Percentiles rank a stretch among this genome's conserved stretches.
Conservation (phyloP, 2,797 vertebrate species). For the Momotus momota region DNA sequence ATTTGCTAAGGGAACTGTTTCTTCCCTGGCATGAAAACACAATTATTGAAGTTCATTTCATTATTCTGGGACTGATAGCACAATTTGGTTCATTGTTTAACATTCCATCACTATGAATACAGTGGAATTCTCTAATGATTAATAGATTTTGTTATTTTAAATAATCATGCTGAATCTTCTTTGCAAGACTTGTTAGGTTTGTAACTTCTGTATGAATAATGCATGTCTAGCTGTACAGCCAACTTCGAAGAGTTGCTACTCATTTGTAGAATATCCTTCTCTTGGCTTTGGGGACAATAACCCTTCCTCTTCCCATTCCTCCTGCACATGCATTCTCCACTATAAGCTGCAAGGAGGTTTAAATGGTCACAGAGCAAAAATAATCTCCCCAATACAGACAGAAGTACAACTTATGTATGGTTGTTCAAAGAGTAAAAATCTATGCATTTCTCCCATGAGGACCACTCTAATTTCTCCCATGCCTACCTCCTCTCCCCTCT, state of each 20-base stretch:
- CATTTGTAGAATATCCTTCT: neutral
- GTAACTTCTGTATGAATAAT: neutral
- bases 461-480: neutral
- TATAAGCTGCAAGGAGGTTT: neutral
- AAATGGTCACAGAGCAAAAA: neutral
- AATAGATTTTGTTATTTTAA: conserved; percentile 52
- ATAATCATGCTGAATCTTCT: conserved; percentile 26
- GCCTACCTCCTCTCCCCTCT: neutral
- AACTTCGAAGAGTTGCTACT: neutral
- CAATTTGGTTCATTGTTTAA: conserved; percentile 45
- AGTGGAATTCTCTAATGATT: conserved; percentile 19
- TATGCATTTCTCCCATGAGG: rapidly evolving
- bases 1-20: conserved; percentile 20
- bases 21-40: conserved; percentile 52
- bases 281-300: neutral
- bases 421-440: neutral
- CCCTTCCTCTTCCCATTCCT: neutral
- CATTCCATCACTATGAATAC: neutral
- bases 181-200: conserved; percentile 1
- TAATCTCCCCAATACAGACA: neutral
- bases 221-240: neutral
- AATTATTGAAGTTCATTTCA: conserved; percentile 48
- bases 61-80: conserved; percentile 37
- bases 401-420: neutral
- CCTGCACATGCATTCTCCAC: neutral